Conservation (phyloP, 2,888 invertebrate species). For the Acleris holmiana region DNA sequence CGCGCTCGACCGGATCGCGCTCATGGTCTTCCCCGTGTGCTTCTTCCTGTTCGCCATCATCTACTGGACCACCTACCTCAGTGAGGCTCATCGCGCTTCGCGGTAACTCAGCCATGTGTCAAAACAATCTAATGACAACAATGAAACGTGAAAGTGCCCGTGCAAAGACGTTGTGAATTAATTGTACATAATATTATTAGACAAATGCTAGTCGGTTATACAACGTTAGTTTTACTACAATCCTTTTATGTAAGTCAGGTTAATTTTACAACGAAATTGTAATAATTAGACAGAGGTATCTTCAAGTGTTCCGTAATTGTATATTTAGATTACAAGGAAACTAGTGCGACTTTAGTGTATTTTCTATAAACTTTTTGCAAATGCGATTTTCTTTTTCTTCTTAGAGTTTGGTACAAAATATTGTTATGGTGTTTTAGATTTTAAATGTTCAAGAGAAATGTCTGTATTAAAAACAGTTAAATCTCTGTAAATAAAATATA, state of each 20-base stretch:
- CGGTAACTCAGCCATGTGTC: constrained; percentile 39
- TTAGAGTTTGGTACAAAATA: no score
- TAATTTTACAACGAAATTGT: constrained; percentile 36
- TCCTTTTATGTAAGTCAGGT: constrained; percentile 30
- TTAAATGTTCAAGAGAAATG: no score
- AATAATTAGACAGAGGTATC: constrained; percentile 27
- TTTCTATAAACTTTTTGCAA: not conserved
- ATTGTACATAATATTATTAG: constrained; percentile 68
- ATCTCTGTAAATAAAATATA: no score
- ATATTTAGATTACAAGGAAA: constrained; percentile 17
- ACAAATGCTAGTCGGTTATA: constrained; percentile 71
- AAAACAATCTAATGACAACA: constrained; percentile 20
- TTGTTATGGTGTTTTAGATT: no score
- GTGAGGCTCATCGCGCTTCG: constrained; percentile 76
- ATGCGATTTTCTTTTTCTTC: no score
- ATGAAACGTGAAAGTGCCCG: constrained; percentile 53
- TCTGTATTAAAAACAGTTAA: no score
- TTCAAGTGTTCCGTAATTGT: constrained; percentile 35
- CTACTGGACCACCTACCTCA: constrained; percentile 86
- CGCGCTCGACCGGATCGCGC: constrained; percentile 83
- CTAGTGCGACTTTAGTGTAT: not conserved
- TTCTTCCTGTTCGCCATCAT: constrained; percentile 84
- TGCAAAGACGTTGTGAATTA: constrained; percentile 46
- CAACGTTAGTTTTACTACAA: constrained; percentile 47
- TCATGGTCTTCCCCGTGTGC: constrained; percentile 85